Conservation (phyloP, 2,113 vertebrate genomes). For the Scatophagus argus region DNA sequence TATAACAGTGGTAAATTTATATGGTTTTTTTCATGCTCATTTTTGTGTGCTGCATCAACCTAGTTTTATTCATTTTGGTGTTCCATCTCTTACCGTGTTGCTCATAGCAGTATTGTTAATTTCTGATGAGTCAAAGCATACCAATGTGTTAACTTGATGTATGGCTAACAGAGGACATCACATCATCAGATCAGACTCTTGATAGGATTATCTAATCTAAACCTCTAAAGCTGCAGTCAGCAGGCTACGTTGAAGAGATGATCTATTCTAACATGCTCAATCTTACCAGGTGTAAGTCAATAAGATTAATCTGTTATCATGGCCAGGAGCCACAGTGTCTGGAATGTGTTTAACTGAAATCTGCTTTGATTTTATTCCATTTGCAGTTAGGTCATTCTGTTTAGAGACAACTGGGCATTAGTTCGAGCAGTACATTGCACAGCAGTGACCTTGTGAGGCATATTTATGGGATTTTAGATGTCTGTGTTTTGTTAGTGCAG, state of each 20-base stretch:
- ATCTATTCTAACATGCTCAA: neutral
- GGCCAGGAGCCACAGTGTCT: neutral
- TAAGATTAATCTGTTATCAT: conserved; percentile 44
- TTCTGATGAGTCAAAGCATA: neutral
- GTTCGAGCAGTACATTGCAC: neutral
- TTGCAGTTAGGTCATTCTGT: neutral
- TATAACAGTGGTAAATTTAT: neutral
- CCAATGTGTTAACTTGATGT: neutral
- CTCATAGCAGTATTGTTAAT: neutral
- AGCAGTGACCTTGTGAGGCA: neutral
- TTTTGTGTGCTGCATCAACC: neutral
- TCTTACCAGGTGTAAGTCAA: conserved; percentile 24
- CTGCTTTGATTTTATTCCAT: conserved; percentile 9
- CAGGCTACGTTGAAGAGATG: neutral
- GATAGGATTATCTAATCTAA: conserved; percentile 34
- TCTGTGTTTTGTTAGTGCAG: neutral
- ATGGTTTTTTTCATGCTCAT: neutral
- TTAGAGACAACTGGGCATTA: neutral
- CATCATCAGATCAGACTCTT: conserved; percentile 11
- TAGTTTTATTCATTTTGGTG: neutral
- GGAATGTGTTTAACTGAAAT: neutral
- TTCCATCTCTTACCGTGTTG: neutral
- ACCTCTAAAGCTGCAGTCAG: conserved; percentile 8
- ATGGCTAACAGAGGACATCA: neutral
- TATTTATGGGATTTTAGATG: neutral